Evolutionary conservation across 2,888 invertebrate species (phyloP).

Genomic region (Spatulosminthurus flaviceps): DNA sequence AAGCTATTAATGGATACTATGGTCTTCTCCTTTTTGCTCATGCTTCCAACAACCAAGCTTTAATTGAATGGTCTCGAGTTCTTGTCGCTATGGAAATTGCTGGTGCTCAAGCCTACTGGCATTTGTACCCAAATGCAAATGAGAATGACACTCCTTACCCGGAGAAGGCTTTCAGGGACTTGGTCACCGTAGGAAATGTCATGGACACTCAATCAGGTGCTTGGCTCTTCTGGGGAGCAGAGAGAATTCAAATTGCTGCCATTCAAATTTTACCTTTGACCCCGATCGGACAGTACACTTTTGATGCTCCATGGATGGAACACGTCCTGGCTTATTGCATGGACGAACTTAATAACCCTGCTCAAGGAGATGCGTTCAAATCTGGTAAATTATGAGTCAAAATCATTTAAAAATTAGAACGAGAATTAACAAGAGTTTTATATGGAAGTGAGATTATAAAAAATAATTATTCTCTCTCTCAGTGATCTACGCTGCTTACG

Average conservation of each 20-base stretch:
- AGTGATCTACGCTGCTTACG: conserved; percentile 56
- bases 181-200: conserved; percentile 56
- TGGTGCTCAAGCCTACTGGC: conserved; percentile 54
- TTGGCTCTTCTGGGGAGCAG: conserved; percentile 57
- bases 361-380: conserved; percentile 56
- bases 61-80: conserved; percentile 57
- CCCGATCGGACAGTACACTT: conserved; percentile 56
- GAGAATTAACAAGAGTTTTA: too few species aligned
- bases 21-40: conserved; percentile 55
- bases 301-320: conserved; percentile 56
- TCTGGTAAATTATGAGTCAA: conserved; percentile 40
- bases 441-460: neutral
- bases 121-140: conserved; percentile 52
- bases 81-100: conserved; percentile 55
- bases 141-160: conserved; percentile 53
- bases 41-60: conserved; percentile 53
- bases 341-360: conserved; percentile 51
- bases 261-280: conserved; percentile 59
- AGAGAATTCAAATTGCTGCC: conserved; percentile 55
- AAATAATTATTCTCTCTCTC: conserved; percentile 20
- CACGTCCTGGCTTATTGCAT: conserved; percentile 52
- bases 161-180: conserved; percentile 53
- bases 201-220: conserved; percentile 57
- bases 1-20: conserved; percentile 61
- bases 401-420: neutral